A percentile compares a stretch with the other conserved stretches of the same genome.
These are phyloP conservation scores for Pygocentrus nattereri DNA, from an alignment of 2,797 vertebrate species.

Conservation along the genomic window DNA sequence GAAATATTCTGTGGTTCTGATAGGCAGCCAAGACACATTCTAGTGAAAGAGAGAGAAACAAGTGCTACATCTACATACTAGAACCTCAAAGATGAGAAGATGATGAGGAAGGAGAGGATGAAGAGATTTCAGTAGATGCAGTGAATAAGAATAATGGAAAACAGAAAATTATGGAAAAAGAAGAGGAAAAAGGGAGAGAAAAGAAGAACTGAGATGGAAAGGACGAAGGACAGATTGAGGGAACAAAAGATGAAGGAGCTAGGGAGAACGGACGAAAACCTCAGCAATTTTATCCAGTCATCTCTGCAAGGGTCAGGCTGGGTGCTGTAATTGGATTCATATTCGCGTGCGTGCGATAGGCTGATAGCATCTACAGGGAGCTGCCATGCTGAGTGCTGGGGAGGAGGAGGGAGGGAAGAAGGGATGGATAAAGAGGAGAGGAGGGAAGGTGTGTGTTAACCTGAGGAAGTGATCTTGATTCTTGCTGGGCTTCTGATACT, in stretches of 20 bases:
- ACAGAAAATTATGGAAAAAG: slow-evolving; percentile 25
- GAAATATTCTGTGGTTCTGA: slow-evolving; percentile 59
- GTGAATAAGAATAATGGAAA: slow-evolving; percentile 31
- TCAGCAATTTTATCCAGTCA: slow-evolving; percentile 54
- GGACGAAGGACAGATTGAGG: slow-evolving; percentile 2
- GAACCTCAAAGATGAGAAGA: slow-evolving; percentile 49
- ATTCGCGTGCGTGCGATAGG: slow-evolving; percentile 49
- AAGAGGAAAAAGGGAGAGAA: neutral
- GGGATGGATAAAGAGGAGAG: neutral
- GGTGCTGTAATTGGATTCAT: slow-evolving; percentile 60
- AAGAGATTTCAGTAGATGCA: slow-evolving; percentile 42
- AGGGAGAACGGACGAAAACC: slow-evolving; percentile 18
- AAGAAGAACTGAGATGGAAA: neutral
- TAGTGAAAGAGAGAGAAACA: slow-evolving; percentile 36
- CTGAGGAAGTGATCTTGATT: slow-evolving; percentile 29
- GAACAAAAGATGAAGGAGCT: slow-evolving; percentile 10
- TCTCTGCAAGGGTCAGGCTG: slow-evolving; percentile 52
- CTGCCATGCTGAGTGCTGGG: slow-evolving; percentile 39
- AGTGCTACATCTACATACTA: slow-evolving; percentile 40
- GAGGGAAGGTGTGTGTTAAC: slow-evolving; percentile 18
- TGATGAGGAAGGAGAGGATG: slow-evolving; percentile 42
- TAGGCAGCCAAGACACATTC: slow-evolving; percentile 49
- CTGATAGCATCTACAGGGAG: slow-evolving; percentile 58
- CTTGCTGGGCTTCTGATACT: slow-evolving; percentile 44
- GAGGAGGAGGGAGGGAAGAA: neutral